Evolutionary conservation across 2,888 invertebrate species (phyloP), one percentile per base, ranked within the genome.

Genomic region (Hypolimnas misippus): DNA sequence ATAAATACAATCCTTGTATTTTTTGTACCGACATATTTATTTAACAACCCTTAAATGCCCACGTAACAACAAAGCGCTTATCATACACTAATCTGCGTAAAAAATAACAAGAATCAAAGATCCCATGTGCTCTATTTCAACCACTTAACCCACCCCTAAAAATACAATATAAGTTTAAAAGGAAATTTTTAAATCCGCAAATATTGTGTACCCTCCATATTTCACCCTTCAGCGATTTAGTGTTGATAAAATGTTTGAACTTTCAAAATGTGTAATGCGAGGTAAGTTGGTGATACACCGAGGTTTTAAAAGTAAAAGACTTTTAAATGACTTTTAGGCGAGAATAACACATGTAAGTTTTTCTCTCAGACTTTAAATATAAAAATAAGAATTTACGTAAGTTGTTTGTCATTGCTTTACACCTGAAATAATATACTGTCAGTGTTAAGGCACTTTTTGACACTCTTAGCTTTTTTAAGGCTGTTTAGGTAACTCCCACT

Each of bases 141-240:
- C 70, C 69, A 71, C 73, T 75, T 74, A 73, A 62, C 58, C 64
- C 58, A 58, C 69, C 63, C 63, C 65, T 62, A 70, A 67, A 66
- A 69, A 68, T 73, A 77, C 75, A 75, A 75, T 61, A 25, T 35
- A n/a, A 61, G 40, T 69, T 77, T 79, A 82, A 81, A 76, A 83
- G 79, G 79, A 76, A 73, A 73, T 75, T 74, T 79, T 83, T 84
- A 83, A 88, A 89, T 87, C 87, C 78, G 83, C 86, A 83, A 85
- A 84, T 81, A 69, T 74, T 71, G 69, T 71, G 72, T 67, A 61
- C 72, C 75, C 75, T 82, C 81, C 75, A 87, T 87, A 87, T 89
- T 91, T 87, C 79, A 88, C 86, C 90, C 89, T 82, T 83, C 84
- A 62, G 57, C 66, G 71, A 63, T 69, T 71, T 65, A 61, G 68